Conservation (phyloP, 2,113 vertebrate species). For the Pygoscelis adeliae region DNA sequence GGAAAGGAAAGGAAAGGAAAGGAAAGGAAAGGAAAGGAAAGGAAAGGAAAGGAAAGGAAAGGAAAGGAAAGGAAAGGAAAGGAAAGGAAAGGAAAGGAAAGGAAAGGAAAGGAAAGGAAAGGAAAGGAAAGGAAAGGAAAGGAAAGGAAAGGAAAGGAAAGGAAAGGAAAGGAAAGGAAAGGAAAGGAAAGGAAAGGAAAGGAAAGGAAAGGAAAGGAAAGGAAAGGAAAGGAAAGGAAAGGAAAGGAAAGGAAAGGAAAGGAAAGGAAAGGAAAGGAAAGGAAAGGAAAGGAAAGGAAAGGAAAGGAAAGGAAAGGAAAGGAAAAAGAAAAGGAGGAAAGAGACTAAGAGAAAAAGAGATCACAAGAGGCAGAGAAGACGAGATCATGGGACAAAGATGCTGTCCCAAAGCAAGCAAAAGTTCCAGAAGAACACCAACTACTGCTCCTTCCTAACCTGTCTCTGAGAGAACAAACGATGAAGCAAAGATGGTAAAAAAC, state of each 20-base stretch:
- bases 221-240: no score
- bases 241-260: neutral
- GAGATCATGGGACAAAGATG: neutral
- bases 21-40: no score
- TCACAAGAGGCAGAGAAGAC: neutral
- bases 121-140: neutral
- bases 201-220: neutral
- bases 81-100: neutral
- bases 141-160: no score
- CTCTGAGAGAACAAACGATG: neutral
- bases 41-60: accelerated
- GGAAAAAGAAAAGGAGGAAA: no score
- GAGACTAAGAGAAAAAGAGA: neutral
- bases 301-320: neutral
- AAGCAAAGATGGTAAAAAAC: neutral
- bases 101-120: no score
- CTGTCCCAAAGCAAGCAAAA: neutral
- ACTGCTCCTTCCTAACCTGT: neutral
- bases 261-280: no score
- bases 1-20: no score
- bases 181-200: neutral
- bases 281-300: accelerated
- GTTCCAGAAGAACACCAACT: accelerated
- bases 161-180: accelerated
- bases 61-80: neutral